Evolutionary conservation across 2,888 invertebrate genomes (phyloP).

Genomic region (Sclerodermus sp.): DNA sequence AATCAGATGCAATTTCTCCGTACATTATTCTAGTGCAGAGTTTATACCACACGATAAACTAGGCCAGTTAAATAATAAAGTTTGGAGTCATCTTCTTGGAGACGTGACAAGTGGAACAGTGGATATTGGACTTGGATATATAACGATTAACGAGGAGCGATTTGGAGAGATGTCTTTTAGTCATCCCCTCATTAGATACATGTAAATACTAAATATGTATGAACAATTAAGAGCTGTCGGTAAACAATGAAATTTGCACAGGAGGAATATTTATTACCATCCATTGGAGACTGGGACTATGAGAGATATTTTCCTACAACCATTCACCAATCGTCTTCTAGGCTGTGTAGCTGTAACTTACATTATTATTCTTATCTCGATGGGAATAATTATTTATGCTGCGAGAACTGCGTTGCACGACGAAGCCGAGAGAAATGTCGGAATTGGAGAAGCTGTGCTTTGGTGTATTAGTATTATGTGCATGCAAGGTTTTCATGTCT

Average conservation of each 20-base stretch:
- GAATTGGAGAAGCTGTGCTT: slow-evolving; percentile 62
- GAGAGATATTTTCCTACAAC: slow-evolving; percentile 66
- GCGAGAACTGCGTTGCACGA: slow-evolving; percentile 40
- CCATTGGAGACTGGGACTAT: slow-evolving; percentile 66
- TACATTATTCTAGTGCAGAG: slow-evolving; percentile 36
- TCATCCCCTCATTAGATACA: slow-evolving; percentile 66
- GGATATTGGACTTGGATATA: slow-evolving; percentile 65
- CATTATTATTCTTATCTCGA: slow-evolving; percentile 59
- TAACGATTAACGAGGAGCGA: slow-evolving; percentile 61
- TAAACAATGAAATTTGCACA: slow-evolving; percentile 33
- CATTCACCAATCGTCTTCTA: slow-evolving; percentile 63
- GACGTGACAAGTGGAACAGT: slow-evolving; percentile 63
- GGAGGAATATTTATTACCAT: slow-evolving; percentile 67
- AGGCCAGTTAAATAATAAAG: slow-evolving; percentile 59
- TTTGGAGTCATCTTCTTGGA: slow-evolving; percentile 66
- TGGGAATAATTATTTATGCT: slow-evolving; percentile 60
- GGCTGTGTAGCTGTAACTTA: slow-evolving; percentile 62
- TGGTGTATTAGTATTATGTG: slow-evolving; percentile 68
- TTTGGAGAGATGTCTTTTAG: slow-evolving; percentile 65
- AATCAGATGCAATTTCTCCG: too few relatives aligned
- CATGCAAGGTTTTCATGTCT: slow-evolving; percentile 62
- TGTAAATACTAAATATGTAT: slow-evolving; percentile 54
- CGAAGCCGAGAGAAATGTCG: slow-evolving; percentile 46
- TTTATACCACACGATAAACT: slow-evolving; percentile 46
- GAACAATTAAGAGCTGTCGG: neutral